Conservation (phyloP, 1,140 invertebrate genomes). For the Dinoponera quadriceps region DNA sequence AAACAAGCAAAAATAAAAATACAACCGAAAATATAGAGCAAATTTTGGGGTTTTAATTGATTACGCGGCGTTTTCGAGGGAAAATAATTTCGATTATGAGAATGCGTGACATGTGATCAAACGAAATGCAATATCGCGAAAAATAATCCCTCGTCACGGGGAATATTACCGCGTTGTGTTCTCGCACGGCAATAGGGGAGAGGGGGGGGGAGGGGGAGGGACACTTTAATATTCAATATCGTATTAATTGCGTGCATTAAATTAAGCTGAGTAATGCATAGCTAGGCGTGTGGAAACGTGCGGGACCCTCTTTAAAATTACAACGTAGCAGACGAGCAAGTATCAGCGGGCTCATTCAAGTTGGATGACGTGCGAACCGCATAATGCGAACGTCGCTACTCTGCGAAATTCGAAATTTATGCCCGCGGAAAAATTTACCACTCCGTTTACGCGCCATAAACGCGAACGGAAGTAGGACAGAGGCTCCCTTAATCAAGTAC, state of each 20-base stretch:
- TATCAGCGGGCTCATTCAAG: slow-evolving; percentile 53
- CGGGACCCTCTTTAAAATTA: slow-evolving; percentile 42
- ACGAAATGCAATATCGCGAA: not conserved
- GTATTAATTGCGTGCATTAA: slow-evolving; percentile 31
- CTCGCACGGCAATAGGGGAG: not conserved
- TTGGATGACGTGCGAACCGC: slow-evolving; percentile 33
- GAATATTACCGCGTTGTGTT: too few species aligned
- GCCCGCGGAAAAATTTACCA: slow-evolving; percentile 37
- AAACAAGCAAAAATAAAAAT: too few species aligned
- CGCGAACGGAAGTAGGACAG: slow-evolving; percentile 18
- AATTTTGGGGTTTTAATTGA: too few species aligned
- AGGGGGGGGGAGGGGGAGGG: too few species aligned
- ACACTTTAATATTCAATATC: not conserved
- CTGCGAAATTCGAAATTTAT: slow-evolving; percentile 55
- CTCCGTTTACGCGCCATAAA: slow-evolving; percentile 43
- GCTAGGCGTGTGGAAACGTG: not conserved
- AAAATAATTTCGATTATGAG: too few species aligned
- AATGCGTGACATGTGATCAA: too few species aligned
- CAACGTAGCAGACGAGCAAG: slow-evolving; percentile 20
- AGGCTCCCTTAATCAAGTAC: slow-evolving; percentile 51
- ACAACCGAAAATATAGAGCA: too few species aligned
- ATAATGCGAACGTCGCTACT: slow-evolving; percentile 24
- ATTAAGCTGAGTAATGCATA: slow-evolving; percentile 17
- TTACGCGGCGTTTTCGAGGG: too few species aligned
- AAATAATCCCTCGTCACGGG: not conserved